A percentile compares a stretch with the other conserved stretches of the same genome.
Conservation (phyloP, 2,888 invertebrate genomes). For the Chymomyza caudatula region DNA sequence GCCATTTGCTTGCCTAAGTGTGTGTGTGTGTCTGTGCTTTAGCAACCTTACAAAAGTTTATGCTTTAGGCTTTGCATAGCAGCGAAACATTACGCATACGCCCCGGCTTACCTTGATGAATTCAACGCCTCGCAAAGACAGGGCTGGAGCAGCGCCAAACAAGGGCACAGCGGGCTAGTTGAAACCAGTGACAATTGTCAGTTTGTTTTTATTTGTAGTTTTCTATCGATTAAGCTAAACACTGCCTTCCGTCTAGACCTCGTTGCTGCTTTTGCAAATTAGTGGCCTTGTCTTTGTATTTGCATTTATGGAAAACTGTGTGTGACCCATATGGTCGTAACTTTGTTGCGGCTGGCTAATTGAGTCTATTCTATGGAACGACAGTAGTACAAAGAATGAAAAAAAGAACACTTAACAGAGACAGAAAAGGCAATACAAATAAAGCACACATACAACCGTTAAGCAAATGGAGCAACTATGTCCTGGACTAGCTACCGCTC, state of each 20-base stretch:
- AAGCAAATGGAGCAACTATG: background rate
- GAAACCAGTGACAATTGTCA: conserved; percentile 51
- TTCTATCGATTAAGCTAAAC: conserved; percentile 59
- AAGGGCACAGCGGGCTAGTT: conserved; percentile 3
- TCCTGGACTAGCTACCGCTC: background rate
- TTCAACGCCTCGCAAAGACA: conserved; percentile 23
- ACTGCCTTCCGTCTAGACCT: conserved; percentile 36
- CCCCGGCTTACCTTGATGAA: conserved; percentile 48
- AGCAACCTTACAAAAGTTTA: background rate
- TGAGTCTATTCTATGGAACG: conserved; percentile 30
- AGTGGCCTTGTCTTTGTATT: conserved; percentile 12
- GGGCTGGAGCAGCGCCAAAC: background rate
- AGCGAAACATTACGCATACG: conserved; percentile 44
- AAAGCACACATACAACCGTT: background rate
- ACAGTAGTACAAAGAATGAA: conserved; percentile 9
- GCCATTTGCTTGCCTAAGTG: no score
- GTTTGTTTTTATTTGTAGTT: conserved; percentile 33
- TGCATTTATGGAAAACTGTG: conserved; percentile 8
- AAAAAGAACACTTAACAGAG: conserved; percentile 17
- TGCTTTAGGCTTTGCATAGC: background rate
- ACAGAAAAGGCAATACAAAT: conserved; percentile 9
- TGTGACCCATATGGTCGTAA: background rate
- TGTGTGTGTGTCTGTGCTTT: background rate
- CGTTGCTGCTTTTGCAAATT: conserved; percentile 8
- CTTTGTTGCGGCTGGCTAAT: conserved; percentile 34